Base-by-base conservation (phyloP, 1,140 invertebrate species). In the Wiebesia pumilae region DNA sequence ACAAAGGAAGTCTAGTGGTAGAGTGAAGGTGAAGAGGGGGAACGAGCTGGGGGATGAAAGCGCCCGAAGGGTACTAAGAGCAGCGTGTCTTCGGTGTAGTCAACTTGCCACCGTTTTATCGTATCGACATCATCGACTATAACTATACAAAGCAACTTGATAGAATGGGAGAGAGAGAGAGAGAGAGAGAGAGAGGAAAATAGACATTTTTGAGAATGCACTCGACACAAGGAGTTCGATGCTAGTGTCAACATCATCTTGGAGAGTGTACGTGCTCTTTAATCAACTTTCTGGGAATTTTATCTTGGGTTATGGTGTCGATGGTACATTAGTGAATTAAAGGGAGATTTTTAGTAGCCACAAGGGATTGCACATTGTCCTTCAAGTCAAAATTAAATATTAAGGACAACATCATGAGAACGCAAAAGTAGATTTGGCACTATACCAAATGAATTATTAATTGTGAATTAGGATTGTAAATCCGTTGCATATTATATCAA, bases 51-150 rank as follows among this genome's bases (percentile, higher is more conserved):
- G 69, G 69, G 69, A 30, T 40, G 81, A 10, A 35, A 33, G 33
- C 83, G 75, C 54, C 75, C 71, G 30, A 78, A 47, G 80, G 86
- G 81, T 83, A 73, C 83, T 79, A 79, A 87, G 73, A 81, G 40
- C 73, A 83, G 81, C 86, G 80, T 83, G 86, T 87, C 86, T 83
- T 80, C 21, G 54, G 19, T 77, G 71, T 69, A 86, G 58, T 27
- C 73, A 83, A 87, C 86, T 87, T 83, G 58, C 73, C 81, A 80
- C 81, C 65, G 43, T 51, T 87, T 87, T 83, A 87, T 87, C 81
- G 75, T 30, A 58, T 35, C 35, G 9, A 47, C 62, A 40, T 47
- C 38, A 40, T 40, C 35, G 6, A 1, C 3, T 16, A n/a, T 30
- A 38, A 6, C 9, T 30, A 75, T 40, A 75, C 3, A 75, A 24